phyloP scores from a whole-genome alignment of 2,797 vertebrate species.

The Pelochelys cantorii region DNA sequence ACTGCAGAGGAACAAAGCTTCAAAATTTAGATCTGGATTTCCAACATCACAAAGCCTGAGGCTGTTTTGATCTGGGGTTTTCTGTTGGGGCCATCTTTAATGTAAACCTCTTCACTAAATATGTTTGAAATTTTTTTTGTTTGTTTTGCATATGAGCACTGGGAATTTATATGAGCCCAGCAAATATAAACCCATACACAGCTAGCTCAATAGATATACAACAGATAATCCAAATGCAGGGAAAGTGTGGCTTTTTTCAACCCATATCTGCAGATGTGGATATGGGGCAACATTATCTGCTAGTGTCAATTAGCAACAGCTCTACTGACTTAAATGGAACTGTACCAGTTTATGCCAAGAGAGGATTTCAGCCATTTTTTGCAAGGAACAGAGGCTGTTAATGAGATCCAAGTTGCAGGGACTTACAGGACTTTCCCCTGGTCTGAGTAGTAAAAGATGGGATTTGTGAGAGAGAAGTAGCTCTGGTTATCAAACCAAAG shows the following conservation, averaged over 20 bases:
- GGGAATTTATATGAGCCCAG: neutral
- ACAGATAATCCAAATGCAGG: neutral
- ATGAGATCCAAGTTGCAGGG: neutral
- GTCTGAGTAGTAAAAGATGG: neutral
- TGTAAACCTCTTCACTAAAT: neutral
- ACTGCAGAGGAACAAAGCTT: neutral
- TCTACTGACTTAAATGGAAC: neutral
- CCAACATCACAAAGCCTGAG: neutral
- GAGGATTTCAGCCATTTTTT: neutral
- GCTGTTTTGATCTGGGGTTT: neutral
- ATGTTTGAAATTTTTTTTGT: neutral
- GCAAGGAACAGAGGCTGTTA: neutral
- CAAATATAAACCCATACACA: neutral
- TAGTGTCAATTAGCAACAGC: neutral
- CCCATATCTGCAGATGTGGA: neutral
- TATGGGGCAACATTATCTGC: neutral
- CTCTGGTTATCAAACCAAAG: neutral
- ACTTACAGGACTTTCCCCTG: neutral
- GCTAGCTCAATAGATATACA: neutral
- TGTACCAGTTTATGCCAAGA: neutral
- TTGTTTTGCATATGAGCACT: neutral
- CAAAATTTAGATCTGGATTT: neutral
- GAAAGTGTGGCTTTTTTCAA: neutral
- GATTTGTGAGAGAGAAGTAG: neutral
- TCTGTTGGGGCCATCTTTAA: neutral